Conservation (phyloP, 2,797 vertebrate genomes). For the Malacoctenus gilli region DNA sequence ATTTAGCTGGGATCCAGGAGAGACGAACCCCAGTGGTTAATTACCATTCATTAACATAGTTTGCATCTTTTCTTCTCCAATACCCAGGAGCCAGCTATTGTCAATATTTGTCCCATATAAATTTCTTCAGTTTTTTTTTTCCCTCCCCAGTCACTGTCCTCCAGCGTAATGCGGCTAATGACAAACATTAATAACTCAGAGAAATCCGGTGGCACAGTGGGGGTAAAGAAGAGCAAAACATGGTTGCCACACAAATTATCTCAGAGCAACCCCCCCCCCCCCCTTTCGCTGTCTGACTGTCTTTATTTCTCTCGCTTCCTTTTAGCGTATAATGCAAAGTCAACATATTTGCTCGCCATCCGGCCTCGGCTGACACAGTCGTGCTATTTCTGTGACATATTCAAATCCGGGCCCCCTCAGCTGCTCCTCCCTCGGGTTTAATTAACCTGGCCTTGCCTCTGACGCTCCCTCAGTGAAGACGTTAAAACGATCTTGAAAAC, state of each 20-base stretch:
- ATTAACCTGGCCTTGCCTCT: conserved; percentile 82
- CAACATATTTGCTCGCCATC: conserved; percentile 77
- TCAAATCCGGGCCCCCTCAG: conserved; percentile 71
- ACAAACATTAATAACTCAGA: conserved; percentile 82
- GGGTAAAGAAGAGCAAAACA: conserved; percentile 61
- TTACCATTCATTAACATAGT: conserved; percentile 89
- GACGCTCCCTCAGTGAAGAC: conserved; percentile 76
- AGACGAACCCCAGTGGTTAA: conserved; percentile 84
- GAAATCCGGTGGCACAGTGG: conserved; percentile 60
- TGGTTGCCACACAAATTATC: conserved; percentile 62
- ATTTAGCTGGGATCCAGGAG: conserved; percentile 85
- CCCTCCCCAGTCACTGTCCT: conserved; percentile 73
- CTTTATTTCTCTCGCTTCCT: conserved; percentile 55
- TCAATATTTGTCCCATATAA: conserved; percentile 87
- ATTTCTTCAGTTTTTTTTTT: conserved; percentile 59
- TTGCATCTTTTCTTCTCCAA: conserved; percentile 83
- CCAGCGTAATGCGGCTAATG: conserved; percentile 76
- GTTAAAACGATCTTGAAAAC: conserved; percentile 77
- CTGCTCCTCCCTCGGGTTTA: conserved; percentile 78
- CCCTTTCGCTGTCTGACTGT: conserved; percentile 45
- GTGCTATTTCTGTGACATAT: conserved; percentile 81
- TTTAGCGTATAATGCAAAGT: conserved; percentile 71
- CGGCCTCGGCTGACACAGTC: conserved; percentile 66
- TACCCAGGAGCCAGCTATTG: conserved; percentile 82
- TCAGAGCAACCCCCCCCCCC: conserved; percentile 19